These are phyloP conservation scores for Mugil cephalus DNA, from an alignment of 2,113 vertebrate genomes.

Conservation along the genomic window DNA sequence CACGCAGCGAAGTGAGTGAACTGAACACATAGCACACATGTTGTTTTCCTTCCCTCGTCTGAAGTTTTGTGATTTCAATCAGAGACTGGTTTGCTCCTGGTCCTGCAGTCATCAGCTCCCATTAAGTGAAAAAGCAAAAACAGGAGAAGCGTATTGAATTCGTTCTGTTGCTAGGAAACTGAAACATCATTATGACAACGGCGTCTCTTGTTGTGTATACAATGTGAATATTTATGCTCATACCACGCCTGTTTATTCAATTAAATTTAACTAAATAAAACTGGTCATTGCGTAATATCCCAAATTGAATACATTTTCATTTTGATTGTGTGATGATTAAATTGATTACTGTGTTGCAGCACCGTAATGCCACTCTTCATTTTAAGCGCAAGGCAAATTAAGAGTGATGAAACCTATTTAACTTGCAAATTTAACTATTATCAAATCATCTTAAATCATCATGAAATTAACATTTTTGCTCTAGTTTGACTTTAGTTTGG, in stretches of 20 bases:
- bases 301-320: constrained; percentile 24
- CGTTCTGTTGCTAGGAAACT: constrained; percentile 76
- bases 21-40: not conserved
- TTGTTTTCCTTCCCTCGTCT: constrained; percentile 2
- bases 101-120: constrained; percentile 43
- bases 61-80: constrained; percentile 50
- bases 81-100: constrained; percentile 32
- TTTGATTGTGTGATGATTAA: constrained; percentile 25
- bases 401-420: not conserved
- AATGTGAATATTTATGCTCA: constrained; percentile 9
- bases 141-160: constrained; percentile 32
- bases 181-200: constrained; percentile 49
- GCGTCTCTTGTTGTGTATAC: not conserved
- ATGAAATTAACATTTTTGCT: constrained; percentile 4
- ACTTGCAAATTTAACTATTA: constrained; percentile 5
- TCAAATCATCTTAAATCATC: not conserved
- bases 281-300: not conserved
- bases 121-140: constrained; percentile 49
- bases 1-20: not conserved
- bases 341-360: constrained; percentile 3
- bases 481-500: not conserved
- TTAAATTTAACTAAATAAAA: constrained; percentile 43
- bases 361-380: not conserved
- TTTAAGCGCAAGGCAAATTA: constrained; percentile 1
- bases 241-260: constrained; percentile 8